A percentile compares a stretch with the other conserved stretches of the same genome.
phyloP scores from a whole-genome alignment of 2,113 vertebrate genomes.

The Formicarius rufipectus region DNA sequence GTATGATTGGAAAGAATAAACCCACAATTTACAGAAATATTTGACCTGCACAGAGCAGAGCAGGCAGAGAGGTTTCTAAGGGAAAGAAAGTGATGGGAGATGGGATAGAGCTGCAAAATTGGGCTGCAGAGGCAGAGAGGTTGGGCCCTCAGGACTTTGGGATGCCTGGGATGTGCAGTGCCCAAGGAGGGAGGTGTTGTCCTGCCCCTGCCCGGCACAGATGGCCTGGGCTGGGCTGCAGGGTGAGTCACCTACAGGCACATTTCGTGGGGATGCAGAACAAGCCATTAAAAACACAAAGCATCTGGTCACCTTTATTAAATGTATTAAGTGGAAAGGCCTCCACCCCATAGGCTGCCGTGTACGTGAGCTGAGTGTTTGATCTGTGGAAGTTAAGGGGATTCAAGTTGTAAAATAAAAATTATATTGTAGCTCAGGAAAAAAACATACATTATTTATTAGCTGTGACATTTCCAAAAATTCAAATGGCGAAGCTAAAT shows the following conservation, averaged over 20 bases:
- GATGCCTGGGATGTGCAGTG: not conserved
- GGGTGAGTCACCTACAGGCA: slow-evolving; percentile 62
- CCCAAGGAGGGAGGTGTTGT: slow-evolving; percentile 7
- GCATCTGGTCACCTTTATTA: slow-evolving; percentile 69
- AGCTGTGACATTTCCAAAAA: slow-evolving; percentile 38
- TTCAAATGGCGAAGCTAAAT: slow-evolving; percentile 10
- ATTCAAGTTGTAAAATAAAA: slow-evolving; percentile 22
- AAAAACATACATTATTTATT: slow-evolving; percentile 42
- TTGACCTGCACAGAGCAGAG: not conserved
- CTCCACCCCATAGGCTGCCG: slow-evolving; percentile 2
- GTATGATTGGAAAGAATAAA: not conserved
- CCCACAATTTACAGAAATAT: not conserved
- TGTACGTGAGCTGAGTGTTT: not conserved
- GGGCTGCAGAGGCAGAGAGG: not conserved
- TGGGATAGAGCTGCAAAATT: not conserved
- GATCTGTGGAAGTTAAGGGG: not conserved
- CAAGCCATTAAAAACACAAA: slow-evolving; percentile 62
- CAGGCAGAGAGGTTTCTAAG: not conserved
- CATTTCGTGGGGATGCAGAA: slow-evolving; percentile 62
- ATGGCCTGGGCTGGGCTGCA: slow-evolving; percentile 64
- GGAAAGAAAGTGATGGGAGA: not conserved
- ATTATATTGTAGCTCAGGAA: not conserved
- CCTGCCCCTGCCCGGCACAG: slow-evolving; percentile 47
- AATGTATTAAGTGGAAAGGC: slow-evolving; percentile 44
- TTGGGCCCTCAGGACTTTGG: not conserved